Conservation (phyloP, 2,797 vertebrate genomes). For the Peromyscus melanophrys region DNA sequence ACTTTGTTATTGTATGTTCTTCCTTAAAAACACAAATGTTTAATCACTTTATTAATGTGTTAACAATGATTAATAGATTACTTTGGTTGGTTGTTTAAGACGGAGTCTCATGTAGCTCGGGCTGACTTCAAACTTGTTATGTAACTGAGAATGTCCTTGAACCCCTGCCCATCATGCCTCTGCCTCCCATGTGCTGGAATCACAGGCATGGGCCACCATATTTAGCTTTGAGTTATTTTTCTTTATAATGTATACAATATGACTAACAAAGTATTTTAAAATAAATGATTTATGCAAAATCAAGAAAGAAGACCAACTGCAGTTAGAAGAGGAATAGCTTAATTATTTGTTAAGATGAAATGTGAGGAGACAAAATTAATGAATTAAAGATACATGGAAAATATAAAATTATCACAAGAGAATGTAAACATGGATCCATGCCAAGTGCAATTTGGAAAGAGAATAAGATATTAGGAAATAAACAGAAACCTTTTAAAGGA, state of each 20-base stretch:
- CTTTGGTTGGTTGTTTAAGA: background rate
- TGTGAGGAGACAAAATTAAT: slow-evolving; percentile 48
- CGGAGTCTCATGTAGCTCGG: background rate
- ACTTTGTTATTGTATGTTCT: background rate
- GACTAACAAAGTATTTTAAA: background rate
- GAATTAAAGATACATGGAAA: background rate
- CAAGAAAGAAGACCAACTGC: background rate
- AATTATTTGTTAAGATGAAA: slow-evolving; percentile 59
- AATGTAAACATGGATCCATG: slow-evolving; percentile 43
- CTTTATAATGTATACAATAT: background rate
- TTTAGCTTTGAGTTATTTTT: background rate
- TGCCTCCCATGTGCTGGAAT: too few species aligned
- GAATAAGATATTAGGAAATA: slow-evolving; percentile 40
- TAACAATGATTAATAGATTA: slow-evolving; percentile 26
- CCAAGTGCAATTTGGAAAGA: slow-evolving; percentile 27
- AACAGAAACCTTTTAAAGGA: slow-evolving; percentile 15
- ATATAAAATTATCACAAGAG: slow-evolving; percentile 24
- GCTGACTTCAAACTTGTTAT: background rate
- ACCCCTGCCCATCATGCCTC: too few species aligned
- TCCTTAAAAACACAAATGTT: slow-evolving; percentile 1
- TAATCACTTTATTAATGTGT: background rate
- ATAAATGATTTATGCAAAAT: slow-evolving; percentile 29
- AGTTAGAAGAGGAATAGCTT: background rate
- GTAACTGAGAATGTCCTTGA: background rate
- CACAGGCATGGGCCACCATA: background rate